Conservation (phyloP, 2,113 vertebrate genomes). For the Ophiodon elongatus region DNA sequence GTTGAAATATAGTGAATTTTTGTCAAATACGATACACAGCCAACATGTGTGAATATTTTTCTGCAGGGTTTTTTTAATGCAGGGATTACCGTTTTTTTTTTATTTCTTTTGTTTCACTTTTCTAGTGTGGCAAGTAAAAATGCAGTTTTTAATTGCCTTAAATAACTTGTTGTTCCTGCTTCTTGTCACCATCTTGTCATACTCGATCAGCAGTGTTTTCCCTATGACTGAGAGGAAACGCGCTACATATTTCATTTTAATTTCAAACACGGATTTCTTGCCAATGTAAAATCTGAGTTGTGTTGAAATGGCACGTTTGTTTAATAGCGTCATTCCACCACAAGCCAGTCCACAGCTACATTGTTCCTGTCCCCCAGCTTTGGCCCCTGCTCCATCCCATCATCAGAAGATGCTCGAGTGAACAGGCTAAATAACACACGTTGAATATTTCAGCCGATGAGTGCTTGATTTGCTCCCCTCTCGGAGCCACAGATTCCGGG, state of each 20-base stretch:
- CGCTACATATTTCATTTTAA: not conserved
- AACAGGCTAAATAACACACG: constrained; percentile 1
- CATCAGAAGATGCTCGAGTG: not conserved
- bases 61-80: not conserved
- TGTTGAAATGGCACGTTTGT: not conserved
- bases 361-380: not conserved
- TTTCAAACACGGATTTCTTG: not conserved
- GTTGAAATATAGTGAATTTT: not conserved
- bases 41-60: too few relatives aligned
- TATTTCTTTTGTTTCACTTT: not conserved
- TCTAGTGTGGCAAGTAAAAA: not conserved
- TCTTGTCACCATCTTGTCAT: not conserved
- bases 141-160: not conserved
- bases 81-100: not conserved
- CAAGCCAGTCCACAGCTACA: not conserved
- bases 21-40: not conserved
- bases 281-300: not conserved
- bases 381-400: not conserved
- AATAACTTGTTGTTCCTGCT: not conserved
- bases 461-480: constrained; percentile 8
- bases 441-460: constrained; percentile 10
- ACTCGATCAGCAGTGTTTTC: not conserved
- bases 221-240: not conserved
- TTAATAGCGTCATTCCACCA: not conserved
- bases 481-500: not conserved